Evolutionary conservation across 2,797 vertebrate genomes (phyloP).

Genomic region (Balearica regulorum): DNA sequence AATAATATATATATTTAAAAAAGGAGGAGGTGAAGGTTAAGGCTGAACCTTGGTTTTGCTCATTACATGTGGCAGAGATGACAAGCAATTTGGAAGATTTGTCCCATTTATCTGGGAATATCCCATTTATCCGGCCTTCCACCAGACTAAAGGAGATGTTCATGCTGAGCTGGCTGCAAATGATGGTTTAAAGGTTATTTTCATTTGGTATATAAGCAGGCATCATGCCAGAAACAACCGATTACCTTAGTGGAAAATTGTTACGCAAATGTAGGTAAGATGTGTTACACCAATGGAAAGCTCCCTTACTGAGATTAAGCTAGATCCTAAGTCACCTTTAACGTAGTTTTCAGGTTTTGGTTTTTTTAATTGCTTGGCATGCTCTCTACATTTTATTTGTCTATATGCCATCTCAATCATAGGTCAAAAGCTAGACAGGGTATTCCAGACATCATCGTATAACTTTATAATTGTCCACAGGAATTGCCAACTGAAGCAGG

Average conservation of each 20-base stretch:
- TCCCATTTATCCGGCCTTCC: too few relatives aligned
- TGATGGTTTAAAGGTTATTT: background rate
- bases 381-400: background rate
- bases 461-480: background rate
- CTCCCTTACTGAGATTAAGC: background rate
- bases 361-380: background rate
- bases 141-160: background rate
- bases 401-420: background rate
- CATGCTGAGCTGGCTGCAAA: background rate
- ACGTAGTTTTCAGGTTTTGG: background rate
- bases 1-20: background rate
- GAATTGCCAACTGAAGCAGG: background rate
- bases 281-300: background rate
- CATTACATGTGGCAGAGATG: background rate
- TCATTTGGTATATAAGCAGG: background rate
- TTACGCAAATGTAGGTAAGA: background rate
- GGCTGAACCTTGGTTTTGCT: background rate
- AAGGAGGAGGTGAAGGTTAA: background rate
- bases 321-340: background rate
- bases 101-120: background rate
- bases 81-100: background rate
- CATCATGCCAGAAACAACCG: background rate
- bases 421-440: background rate
- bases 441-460: background rate
- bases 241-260: background rate